phyloP scores from a whole-genome alignment of 2,797 vertebrate genomes.

The Myotis myotis region DNA sequence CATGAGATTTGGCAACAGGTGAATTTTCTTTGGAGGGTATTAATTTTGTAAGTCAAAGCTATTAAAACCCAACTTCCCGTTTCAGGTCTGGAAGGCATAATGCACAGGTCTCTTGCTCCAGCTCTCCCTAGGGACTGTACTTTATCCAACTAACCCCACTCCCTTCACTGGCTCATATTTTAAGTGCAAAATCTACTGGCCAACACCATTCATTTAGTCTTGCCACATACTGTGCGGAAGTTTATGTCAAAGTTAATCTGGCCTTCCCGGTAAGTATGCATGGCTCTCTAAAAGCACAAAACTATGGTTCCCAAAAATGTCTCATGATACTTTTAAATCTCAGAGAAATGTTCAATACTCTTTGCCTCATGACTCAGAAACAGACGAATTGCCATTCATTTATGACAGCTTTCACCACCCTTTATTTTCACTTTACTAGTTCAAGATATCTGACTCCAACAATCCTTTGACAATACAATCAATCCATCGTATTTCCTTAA shows the following conservation, averaged over 20 bases:
- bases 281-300: constrained; percentile 1
- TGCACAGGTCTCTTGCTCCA: constrained; percentile 50
- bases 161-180: neutral
- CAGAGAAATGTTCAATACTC: constrained; percentile 22
- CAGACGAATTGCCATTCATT: neutral
- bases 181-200: constrained; percentile 26
- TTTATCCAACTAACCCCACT: constrained; percentile 57
- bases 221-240: constrained; percentile 60
- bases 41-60: constrained; percentile 75
- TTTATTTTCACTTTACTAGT: constrained; percentile 34
- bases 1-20: constrained; percentile 75
- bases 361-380: constrained; percentile 27
- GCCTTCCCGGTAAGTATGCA: neutral
- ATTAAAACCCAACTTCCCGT: constrained; percentile 76
- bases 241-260: constrained; percentile 61
- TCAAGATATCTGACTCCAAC: constrained; percentile 23
- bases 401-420: neutral
- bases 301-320: constrained; percentile 21
- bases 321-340: constrained; percentile 49
- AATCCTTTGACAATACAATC: neutral
- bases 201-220: constrained; percentile 60
- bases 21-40: constrained; percentile 78
- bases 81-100: constrained; percentile 65
- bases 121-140: constrained; percentile 38
- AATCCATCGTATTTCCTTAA: neutral